Evolutionary conservation across 2,888 invertebrate species (phyloP), one percentile per base, ranked within the genome.

Genomic region (Drosophila borealis): DNA sequence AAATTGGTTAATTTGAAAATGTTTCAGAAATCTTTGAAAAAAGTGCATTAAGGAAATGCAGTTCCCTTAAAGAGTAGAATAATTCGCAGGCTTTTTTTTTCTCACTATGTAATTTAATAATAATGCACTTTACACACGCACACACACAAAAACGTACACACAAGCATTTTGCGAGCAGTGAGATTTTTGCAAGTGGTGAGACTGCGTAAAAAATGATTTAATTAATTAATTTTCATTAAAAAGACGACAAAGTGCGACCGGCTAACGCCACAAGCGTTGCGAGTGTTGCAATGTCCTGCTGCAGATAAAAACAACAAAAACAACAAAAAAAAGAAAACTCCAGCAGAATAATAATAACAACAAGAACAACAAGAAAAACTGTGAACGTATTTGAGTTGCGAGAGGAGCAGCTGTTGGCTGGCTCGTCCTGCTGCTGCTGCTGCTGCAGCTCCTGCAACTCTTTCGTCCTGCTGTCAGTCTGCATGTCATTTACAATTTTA

Each of bases 401-500:
- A 72, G 29, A 67, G 55, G 48, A 68, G 51, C 67, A 71, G 67
- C 74, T 74, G 84, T 59, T 76, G 49, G 42, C n/a, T 42, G 48
- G 33, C 51, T 33, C 36, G 11, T 61, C 25, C 51, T 48, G 17
- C 3, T 29, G 17, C 6, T 21, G 6, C 49, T 41, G 60, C 65
- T 70, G 55, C 55, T 8, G 36, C 14, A 29, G 9, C 57, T n/a
- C 50, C 37, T 46, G 51, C 67, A 49, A 36, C 42, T 53, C 55
- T 11, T 21, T 42, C 44, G 50, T 60, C 60, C 81, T 61, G 63
- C 48, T 78, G 70, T 81, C 89, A 72, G 74, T 66, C 74, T 61
- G 75, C 72, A 74, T 89, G 85, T 81, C 88, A 85, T 84, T 89
- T 85, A 85, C 81, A 85, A 87, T 89, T 85, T 85, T 89, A 87